Evolutionary conservation across 2,888 invertebrate genomes (phyloP).

Genomic region (Nephrotoma flavescens): DNA sequence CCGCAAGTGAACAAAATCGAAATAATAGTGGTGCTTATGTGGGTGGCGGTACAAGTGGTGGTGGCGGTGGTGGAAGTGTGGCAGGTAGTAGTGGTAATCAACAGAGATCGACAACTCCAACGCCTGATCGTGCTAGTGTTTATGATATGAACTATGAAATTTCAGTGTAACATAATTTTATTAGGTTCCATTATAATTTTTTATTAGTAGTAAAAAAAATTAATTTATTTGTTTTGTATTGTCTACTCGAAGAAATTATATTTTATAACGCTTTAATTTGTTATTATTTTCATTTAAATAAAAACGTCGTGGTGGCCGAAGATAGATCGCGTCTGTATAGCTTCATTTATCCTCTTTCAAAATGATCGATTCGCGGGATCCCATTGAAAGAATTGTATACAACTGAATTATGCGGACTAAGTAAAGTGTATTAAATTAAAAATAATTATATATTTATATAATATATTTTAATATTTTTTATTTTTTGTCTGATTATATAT

Average conservation of each 20-base stretch:
- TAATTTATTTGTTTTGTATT: constrained; percentile 1
- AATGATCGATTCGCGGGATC: not conserved
- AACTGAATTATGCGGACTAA: not conserved
- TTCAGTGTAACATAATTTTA: constrained; percentile 55
- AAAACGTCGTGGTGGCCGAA: not conserved
- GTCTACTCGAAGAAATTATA: not conserved
- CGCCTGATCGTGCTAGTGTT: constrained; percentile 75
- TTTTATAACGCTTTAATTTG: not conserved
- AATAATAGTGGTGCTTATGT: constrained; percentile 4
- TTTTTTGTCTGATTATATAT: not conserved
- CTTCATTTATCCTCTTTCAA: not conserved
- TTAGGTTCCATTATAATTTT: not conserved
- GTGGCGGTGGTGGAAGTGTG: constrained; percentile 5
- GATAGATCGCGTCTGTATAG: not conserved
- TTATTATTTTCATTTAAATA: not conserved
- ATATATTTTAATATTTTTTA: not conserved
- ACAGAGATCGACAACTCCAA: constrained; percentile 38
- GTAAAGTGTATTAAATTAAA: not conserved
- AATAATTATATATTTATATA: not conserved
- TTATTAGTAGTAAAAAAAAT: not conserved
- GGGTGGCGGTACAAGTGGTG: constrained; percentile 6
- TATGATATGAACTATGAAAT: constrained; percentile 94
- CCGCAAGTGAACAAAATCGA: constrained; percentile 16
- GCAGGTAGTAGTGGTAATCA: constrained; percentile 12
- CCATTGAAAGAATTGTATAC: not conserved